Evolutionary conservation across 2,113 vertebrate species (phyloP), one percentile per base, ranked within the genome.

Genomic region (Polypterus bichir): DNA sequence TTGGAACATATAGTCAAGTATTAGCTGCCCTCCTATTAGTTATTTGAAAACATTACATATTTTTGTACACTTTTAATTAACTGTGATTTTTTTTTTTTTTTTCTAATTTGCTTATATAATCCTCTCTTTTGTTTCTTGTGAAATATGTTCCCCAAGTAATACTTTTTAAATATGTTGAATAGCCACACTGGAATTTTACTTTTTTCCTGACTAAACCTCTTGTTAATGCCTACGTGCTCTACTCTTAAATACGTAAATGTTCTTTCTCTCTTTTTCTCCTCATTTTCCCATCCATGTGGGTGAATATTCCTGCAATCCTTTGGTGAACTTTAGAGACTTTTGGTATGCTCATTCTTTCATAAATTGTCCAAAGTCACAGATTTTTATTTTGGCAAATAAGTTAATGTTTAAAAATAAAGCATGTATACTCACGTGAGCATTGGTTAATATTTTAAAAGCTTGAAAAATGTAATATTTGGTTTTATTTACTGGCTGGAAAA

Each of bases 321-420:
- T 80, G 81, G 78, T 82, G 82, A 91, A 86, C 84, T 90, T 73
- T 88, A 91, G 85, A 90, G 85, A 89, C 79, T 71, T 90, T 92
- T 88, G 83, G 83, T 92, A 87, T 81, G 83, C 82, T 88, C 70
- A 82, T 86, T 83, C 81, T 79, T 88, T 79, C 77, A 83, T 77
- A 81, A 81, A 81, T 74, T 44, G 55, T 81, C 78, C 82, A 78
- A 71, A 87, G 79, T 88, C 80, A 86, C 68, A 83, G 79, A 85
- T 27, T 27, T 27, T 27, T 27, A 27, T 27, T 27, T 27, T 27
- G 27, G 27, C 27, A 27, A 27, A 27, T 27, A 27, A 27, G 27
- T 27, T 27, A 27, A 27, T 27, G 27, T 27, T 27, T 27, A 1
- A 27, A 27, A 1, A 27, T 27, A 27, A 27, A 27, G 27, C 27